Base-by-base conservation (phyloP, 2,888 invertebrate genomes). In the Thysanoteuthis rhombus region DNA sequence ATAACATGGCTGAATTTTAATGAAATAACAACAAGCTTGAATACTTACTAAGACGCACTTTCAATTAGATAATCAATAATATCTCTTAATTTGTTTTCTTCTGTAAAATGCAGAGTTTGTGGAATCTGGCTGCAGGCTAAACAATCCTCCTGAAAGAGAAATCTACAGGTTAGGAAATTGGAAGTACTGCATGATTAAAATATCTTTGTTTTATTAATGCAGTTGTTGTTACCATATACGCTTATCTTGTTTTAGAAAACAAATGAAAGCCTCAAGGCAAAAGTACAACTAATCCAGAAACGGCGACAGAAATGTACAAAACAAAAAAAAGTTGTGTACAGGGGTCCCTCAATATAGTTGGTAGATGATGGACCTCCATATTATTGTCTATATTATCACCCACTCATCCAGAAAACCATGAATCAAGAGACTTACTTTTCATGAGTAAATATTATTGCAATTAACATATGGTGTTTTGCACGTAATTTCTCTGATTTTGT, bases 61-160 rank as follows among this genome's bases (percentile, higher is more conserved):
- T 98, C 98, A 94, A 98, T 98, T 0, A 99, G 97, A 95, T 98
- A 97, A 95, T 98, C 98, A 95, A 99, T 98, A 1, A 99, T 97
- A 95, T 98, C 98, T 96, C 98, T 98, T 93, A 99, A 97, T 94
- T 97, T 97, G 94, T 98, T 98, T 38, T 98, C 96, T 93, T 97
- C 97, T 5, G 96, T 96, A 94, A 97, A 96, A 12, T 95, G 95
- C 38, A 97, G 94, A 28, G 95, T 95, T 94, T 97, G 96, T 52
- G 97, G 97, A 90, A 96, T 96, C 93, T 96, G 96, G 93, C 97
- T 97, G 95, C 99, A 99, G 0, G 98, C 99, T 93, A 99, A 97
- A 97, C 99, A 99, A 96, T 98, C 98, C 5, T 97, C 97, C 97
- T 97, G 95, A 32, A 94, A 94, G 92, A 75, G 75, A 75, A 75